A percentile compares a stretch with the other conserved stretches of the same genome.
These are phyloP conservation scores for Neotoma lepida DNA, from an alignment of 2,113 vertebrate genomes.

Conservation along the genomic window DNA sequence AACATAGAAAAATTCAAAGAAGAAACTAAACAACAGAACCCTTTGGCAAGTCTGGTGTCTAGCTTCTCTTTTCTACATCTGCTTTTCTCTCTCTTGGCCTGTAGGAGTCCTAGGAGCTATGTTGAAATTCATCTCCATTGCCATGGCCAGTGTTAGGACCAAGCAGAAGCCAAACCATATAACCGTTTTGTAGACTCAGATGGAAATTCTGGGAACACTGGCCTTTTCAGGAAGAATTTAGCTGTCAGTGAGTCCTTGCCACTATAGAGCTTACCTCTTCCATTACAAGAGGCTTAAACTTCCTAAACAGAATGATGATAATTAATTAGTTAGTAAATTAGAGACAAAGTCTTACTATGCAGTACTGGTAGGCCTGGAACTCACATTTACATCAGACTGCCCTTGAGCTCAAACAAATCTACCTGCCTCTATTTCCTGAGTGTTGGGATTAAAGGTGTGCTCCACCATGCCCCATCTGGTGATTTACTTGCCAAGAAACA, in stretches of 20 bases:
- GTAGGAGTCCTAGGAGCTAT: background rate
- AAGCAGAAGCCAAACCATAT: background rate
- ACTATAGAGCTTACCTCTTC: background rate
- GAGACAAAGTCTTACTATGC: background rate
- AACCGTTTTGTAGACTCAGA: background rate
- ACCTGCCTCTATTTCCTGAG: background rate
- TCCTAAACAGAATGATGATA: background rate
- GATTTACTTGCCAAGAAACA: background rate
- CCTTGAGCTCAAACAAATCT: background rate
- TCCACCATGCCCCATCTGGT: background rate
- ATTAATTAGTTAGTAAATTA: too few species aligned
- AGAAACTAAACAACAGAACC: background rate
- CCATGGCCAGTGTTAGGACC: background rate
- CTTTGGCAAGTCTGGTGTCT: background rate
- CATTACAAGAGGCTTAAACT: background rate
- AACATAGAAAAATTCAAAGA: background rate
- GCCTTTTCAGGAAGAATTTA: background rate
- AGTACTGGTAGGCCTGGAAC: background rate
- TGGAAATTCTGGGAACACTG: background rate
- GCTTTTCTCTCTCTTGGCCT: background rate
- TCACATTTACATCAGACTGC: background rate
- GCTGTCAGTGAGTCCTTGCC: background rate
- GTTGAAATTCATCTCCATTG: background rate
- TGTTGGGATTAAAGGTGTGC: background rate
- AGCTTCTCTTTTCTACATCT: background rate